These are phyloP conservation scores for Pollicipes pollicipes DNA, from an alignment of 1,140 invertebrate species.

Conservation along the genomic window DNA sequence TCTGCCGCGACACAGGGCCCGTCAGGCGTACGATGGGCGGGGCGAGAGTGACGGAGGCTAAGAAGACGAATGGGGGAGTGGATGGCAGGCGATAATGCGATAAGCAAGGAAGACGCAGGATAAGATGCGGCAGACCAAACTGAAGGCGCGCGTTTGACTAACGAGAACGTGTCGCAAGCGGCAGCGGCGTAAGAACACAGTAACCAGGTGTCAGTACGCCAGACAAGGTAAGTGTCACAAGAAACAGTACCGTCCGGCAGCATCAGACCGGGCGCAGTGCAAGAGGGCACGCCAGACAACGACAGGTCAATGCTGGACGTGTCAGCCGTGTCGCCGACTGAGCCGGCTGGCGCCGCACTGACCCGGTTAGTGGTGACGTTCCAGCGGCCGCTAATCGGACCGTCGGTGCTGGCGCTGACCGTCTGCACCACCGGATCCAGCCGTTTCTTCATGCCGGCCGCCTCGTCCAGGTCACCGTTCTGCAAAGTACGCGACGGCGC, in stretches of 20 bases:
- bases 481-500: conserved; percentile 20
- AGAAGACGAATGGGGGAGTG: no score
- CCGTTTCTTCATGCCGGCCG: conserved; percentile 42
- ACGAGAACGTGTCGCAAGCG: conserved; percentile 4
- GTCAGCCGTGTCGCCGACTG: no score
- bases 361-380: conserved; percentile 27
- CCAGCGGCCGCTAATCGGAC: conserved; percentile 33
- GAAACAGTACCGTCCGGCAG: not conserved
- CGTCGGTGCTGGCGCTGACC: conserved; percentile 23
- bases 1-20: not conserved
- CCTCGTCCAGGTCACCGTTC: conserved; percentile 45
- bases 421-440: conserved; percentile 32
- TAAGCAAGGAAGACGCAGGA: no score
- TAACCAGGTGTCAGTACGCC: conserved; percentile 5
- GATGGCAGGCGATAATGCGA: no score
- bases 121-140: conserved; percentile 2
- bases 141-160: conserved; percentile 5
- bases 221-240: conserved; percentile 6
- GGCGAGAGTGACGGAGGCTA: no score
- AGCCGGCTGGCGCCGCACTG: no score
- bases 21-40: no score
- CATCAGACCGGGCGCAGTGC: not conserved
- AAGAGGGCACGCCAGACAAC: conserved; percentile 3
- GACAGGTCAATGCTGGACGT: not conserved
- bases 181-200: conserved; percentile 6